Evolutionary conservation across 2,888 invertebrate genomes (phyloP), one percentile per base, ranked within the genome.

Genomic region (Sipha maydis): DNA sequence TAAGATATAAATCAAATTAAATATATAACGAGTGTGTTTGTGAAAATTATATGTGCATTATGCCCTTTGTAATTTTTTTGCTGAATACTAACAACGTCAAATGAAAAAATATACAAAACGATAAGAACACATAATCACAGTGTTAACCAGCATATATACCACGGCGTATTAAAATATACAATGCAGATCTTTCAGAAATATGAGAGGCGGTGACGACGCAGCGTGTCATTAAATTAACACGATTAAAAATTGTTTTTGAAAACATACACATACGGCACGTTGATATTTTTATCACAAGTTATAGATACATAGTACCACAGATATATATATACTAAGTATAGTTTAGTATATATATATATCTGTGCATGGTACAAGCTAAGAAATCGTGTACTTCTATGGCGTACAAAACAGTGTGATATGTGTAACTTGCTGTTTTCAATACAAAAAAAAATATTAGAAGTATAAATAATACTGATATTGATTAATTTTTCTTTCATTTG

Each of bases 191-290:
- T 69, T 80, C 38, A 7, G 14, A 80, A 80, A 80, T 80, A 80
- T 80, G n/a, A 9, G 7, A n/a, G 67, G n/a, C 38, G n/a, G 67
- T 25, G 56, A 67, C 67, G 80, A 14, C 38, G 1, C 21, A 34
- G 73, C 61, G 56, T 31, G 31, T 67, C 34, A 41, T 67, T 80
- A 80, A 80, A 67, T 80, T 41, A 80, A 80, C 69, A n/a, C 25
- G 67, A 69, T 69, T 80, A 41, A 67, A 80, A 41, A 80, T n/a
- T 38, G 4, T 71, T 71, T 71, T 71, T 28, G 17, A 71, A 69
- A 28, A 28, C n/a, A 11, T 25, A 61, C 7, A 61, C 61, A 48
- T 14, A 11, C 48, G 14, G 14, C 48, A 48, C 14, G 48, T 14
- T 48, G 11, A 48, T 14, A 48, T 14, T 5, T 41, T 41, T 41